These are phyloP conservation scores for Oeneis ivallda DNA, from an alignment of 2,888 invertebrate species.

Conservation along the genomic window DNA sequence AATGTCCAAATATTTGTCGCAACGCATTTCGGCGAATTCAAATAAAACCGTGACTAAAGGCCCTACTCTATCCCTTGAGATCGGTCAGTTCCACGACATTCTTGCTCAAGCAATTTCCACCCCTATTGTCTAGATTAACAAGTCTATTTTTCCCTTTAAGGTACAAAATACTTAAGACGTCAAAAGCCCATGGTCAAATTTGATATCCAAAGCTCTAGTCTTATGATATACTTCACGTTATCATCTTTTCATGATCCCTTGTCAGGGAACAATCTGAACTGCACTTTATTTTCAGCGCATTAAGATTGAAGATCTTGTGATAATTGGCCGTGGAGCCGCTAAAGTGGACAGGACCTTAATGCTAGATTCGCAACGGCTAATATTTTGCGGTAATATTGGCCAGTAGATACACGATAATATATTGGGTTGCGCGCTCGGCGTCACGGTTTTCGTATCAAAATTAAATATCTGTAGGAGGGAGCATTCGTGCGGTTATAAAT, in stretches of 20 bases:
- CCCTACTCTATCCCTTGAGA: slow-evolving; percentile 70
- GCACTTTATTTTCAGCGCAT: slow-evolving; percentile 35
- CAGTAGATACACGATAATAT: slow-evolving; percentile 72
- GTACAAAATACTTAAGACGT: slow-evolving; percentile 41
- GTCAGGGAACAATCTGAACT: slow-evolving; percentile 34
- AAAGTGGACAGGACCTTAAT: slow-evolving; percentile 60
- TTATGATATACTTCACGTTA: slow-evolving; percentile 50
- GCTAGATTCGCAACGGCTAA: slow-evolving; percentile 75
- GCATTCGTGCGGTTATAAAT: slow-evolving; percentile 38
- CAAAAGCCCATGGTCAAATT: slow-evolving; percentile 44
- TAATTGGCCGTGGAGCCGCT: slow-evolving; percentile 26
- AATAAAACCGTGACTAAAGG: slow-evolving; percentile 78
- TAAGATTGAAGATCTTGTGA: slow-evolving; percentile 42
- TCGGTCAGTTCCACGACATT: slow-evolving; percentile 58
- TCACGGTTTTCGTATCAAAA: slow-evolving; percentile 77
- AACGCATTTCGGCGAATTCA: slow-evolving; percentile 71
- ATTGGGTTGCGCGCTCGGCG: slow-evolving; percentile 58
- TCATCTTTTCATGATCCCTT: slow-evolving; percentile 42
- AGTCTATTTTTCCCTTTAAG: slow-evolving; percentile 10
- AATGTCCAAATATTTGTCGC: slow-evolving; percentile 81
- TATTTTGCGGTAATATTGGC: slow-evolving; percentile 78
- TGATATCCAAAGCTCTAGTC: slow-evolving; percentile 45
- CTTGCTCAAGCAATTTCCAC: slow-evolving; percentile 31
- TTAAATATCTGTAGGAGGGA: slow-evolving; percentile 70
- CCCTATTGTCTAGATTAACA: slow-evolving; percentile 28